These are phyloP conservation scores for Nesoenas mayeri DNA, from an alignment of 2,113 vertebrate genomes.

Conservation along the genomic window DNA sequence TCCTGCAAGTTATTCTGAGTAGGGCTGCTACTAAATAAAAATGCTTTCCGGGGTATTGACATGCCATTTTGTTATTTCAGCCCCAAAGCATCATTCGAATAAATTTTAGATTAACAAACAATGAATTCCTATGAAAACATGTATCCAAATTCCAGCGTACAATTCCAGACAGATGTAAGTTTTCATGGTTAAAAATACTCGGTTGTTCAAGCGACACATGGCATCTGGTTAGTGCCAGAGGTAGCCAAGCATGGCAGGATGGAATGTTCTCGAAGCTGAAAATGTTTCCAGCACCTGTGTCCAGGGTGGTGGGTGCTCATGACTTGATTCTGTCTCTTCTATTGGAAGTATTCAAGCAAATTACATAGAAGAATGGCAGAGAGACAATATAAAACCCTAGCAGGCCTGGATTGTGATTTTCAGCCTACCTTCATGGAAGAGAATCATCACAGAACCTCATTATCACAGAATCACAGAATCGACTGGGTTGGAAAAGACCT, in stretches of 20 bases:
- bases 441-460: background rate
- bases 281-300: background rate
- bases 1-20: background rate
- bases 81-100: background rate
- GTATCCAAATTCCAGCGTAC: background rate
- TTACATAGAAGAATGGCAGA: rapidly evolving
- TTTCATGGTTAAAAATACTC: constrained; percentile 4
- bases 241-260: background rate
- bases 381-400: background rate
- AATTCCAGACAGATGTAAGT: background rate
- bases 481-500: too few relatives aligned
- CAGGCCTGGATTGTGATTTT: background rate
- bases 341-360: background rate
- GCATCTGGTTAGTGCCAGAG: background rate
- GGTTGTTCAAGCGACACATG: background rate
- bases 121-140: background rate
- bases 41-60: background rate
- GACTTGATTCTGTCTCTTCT: background rate
- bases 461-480: too few relatives aligned
- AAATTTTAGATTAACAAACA: background rate
- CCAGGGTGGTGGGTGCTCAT: too few relatives aligned
- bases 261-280: background rate
- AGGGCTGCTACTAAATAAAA: background rate
- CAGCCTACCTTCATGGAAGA: background rate
- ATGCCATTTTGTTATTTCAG: background rate